Base-by-base conservation (phyloP, 2,888 invertebrate genomes). In the Galerucella nymphaeae region DNA sequence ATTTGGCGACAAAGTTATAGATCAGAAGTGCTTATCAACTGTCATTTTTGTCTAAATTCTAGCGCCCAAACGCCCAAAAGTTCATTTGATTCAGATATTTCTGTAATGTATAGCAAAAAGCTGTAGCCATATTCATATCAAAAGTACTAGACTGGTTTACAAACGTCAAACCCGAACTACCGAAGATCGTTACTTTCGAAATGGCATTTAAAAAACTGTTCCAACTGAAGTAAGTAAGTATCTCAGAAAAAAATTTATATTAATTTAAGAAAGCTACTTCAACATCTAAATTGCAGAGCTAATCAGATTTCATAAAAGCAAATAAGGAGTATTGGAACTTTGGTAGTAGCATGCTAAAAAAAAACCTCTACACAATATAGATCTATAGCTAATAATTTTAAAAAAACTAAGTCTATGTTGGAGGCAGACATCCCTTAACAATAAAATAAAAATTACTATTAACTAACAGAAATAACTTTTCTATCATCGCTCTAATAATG, bases 401-500 rank as follows among this genome's bases (percentile, higher is more conserved):
- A 65, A 75, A 69, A 74, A 69, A 70, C 66, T 78, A 74, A 72
- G 50, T 76, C 78, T 78, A 79, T 79, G 74, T 79, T 78, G 80
- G 78, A 80, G 79, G 79, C 80, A 81, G 79, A 79, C 78, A 70
- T 63, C 66, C 18, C 23, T 64, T 45, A 71, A 71, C 67, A 71
- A 67, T 65, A 55, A 66, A 70, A 71, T 20, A 66, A 70, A 38
- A 18, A 20, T 14, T 23, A 55, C 64, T 55, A 18, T 53, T 42
- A 62, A 65, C 45, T 67, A 61, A 67, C 58, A 41, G 30, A 71
- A 66, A 66, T 59, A 64, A 72, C 59, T 45, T 59, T 58, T 76
- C 78, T 78, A 79, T 79, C 73, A 79, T 77, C 78, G 76, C 76
- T 78, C 83, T 83, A 83, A 80, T 83, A 83, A 80, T 76, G 80